A percentile compares a stretch with the other conserved stretches of the same genome.
These are phyloP conservation scores for Apamea monoglypha DNA, from an alignment of 2,888 invertebrate species.

Conservation along the genomic window DNA sequence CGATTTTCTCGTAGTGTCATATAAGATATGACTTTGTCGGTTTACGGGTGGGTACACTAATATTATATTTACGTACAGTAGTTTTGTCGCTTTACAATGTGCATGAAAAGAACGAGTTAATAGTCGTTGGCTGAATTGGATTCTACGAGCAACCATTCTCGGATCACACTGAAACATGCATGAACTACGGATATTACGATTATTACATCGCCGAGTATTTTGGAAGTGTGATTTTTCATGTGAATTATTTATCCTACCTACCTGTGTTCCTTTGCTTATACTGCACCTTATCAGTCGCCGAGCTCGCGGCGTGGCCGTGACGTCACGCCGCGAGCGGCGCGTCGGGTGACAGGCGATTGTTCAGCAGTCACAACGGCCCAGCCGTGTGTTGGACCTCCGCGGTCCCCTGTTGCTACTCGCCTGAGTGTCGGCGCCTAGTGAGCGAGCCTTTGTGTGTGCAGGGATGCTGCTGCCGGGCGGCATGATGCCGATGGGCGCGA, in stretches of 20 bases:
- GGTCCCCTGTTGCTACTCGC: constrained; percentile 77
- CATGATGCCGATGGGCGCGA: constrained; percentile 75
- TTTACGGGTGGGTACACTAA: constrained; percentile 90
- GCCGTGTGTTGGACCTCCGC: constrained; percentile 83
- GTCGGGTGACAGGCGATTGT: constrained; percentile 83
- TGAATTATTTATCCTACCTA: constrained; percentile 87
- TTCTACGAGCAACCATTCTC: constrained; percentile 75
- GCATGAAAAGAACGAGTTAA: constrained; percentile 83
- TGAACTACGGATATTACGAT: constrained; percentile 78
- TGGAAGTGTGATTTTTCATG: constrained; percentile 88
- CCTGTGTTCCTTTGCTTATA: constrained; percentile 87
- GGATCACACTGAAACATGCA: constrained; percentile 84
- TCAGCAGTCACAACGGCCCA: constrained; percentile 82
- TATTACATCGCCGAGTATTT: constrained; percentile 83
- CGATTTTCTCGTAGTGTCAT: constrained; percentile 89
- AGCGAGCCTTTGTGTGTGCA: constrained; percentile 75
- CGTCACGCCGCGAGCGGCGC: constrained; percentile 61
- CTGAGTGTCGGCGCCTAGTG: constrained; percentile 54
- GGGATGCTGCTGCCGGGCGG: constrained; percentile 88
- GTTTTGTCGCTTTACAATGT: constrained; percentile 90
- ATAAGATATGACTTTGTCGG: constrained; percentile 85
- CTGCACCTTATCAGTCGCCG: constrained; percentile 78
- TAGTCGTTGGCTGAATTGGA: constrained; percentile 83
- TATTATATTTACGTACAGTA: constrained; percentile 89
- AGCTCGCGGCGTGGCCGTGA: constrained; percentile 41